phyloP scores from a whole-genome alignment of 2,888 invertebrate species.

The Tiliacea aurago region DNA sequence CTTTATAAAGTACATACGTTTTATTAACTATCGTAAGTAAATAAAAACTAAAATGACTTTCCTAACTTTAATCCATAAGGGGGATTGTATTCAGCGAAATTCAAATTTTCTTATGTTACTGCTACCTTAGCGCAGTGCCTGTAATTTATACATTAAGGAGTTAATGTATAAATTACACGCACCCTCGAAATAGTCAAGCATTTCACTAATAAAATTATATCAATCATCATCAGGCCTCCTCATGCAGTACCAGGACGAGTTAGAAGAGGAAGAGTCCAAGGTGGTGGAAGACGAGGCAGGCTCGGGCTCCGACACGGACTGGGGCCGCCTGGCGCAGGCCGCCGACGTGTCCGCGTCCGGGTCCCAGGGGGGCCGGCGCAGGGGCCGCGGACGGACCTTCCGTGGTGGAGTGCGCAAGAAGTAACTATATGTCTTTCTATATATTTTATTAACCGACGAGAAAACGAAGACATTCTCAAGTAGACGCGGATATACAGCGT shows the following conservation, averaged over 20 bases:
- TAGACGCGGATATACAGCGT: neutral
- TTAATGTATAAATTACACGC: no score
- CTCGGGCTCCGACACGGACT: slow-evolving; percentile 83
- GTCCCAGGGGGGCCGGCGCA: slow-evolving; percentile 23
- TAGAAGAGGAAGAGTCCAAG: slow-evolving; percentile 73
- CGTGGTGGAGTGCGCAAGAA: slow-evolving; percentile 78
- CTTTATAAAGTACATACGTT: no score
- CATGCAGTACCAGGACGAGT: slow-evolving; percentile 85
- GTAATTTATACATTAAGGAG: no score
- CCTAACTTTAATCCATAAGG: no score
- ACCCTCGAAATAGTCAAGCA: no score
- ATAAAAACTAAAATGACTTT: no score
- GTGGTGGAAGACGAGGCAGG: slow-evolving; percentile 56
- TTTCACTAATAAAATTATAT: neutral
- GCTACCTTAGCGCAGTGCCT: no score
- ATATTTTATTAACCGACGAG: neutral
- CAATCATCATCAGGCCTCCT: slow-evolving; percentile 73
- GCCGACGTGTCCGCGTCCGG: slow-evolving; percentile 37
- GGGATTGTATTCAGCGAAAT: no score
- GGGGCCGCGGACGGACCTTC: slow-evolving; percentile 57
- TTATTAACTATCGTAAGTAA: no score
- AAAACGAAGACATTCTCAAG: neutral
- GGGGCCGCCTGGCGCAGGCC: slow-evolving; percentile 74
- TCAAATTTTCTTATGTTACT: no score
- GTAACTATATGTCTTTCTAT: neutral